Conservation (phyloP, 2,113 vertebrate genomes). For the Mirza zaza region DNA sequence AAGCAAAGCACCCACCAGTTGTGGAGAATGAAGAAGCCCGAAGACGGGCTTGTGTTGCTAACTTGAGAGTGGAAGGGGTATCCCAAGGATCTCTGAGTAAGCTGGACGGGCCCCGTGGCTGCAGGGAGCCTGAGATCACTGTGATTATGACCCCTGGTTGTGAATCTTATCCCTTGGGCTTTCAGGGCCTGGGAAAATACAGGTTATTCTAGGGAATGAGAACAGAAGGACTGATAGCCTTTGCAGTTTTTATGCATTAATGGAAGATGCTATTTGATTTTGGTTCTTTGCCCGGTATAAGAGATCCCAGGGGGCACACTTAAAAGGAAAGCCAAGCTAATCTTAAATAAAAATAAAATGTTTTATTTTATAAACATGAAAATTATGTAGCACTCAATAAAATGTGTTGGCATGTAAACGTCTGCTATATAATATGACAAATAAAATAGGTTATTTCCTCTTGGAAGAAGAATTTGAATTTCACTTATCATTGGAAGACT, state of each 20-base stretch:
- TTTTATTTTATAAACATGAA: slow-evolving; percentile 61
- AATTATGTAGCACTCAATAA: slow-evolving; percentile 53
- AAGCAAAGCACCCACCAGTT: not conserved
- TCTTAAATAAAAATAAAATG: slow-evolving; percentile 62
- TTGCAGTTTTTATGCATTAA: slow-evolving; percentile 30
- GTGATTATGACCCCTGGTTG: slow-evolving; percentile 25
- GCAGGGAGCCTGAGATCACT: not conserved
- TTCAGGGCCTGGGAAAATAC: slow-evolving; percentile 69
- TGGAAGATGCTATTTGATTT: slow-evolving; percentile 55
- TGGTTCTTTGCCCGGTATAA: slow-evolving; percentile 61
- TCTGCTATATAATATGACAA: not conserved
- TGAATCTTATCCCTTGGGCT: slow-evolving; percentile 54
- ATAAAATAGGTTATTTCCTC: slow-evolving; percentile 38
- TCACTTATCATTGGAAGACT: not conserved
- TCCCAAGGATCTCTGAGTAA: not conserved
- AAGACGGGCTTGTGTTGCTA: not conserved
- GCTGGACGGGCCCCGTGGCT: not conserved
- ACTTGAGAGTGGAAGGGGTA: not conserved
- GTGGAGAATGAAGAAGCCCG: not conserved
- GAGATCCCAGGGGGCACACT: slow-evolving; percentile 38
- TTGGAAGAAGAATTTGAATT: slow-evolving; percentile 50
- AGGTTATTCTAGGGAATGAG: slow-evolving; percentile 52
- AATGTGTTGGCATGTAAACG: slow-evolving; percentile 42
- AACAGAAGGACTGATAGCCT: slow-evolving; percentile 30
- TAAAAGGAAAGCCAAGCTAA: slow-evolving; percentile 53